These are phyloP conservation scores for Gambelia wislizenii DNA, from an alignment of 2,797 vertebrate species.

Conservation along the genomic window DNA sequence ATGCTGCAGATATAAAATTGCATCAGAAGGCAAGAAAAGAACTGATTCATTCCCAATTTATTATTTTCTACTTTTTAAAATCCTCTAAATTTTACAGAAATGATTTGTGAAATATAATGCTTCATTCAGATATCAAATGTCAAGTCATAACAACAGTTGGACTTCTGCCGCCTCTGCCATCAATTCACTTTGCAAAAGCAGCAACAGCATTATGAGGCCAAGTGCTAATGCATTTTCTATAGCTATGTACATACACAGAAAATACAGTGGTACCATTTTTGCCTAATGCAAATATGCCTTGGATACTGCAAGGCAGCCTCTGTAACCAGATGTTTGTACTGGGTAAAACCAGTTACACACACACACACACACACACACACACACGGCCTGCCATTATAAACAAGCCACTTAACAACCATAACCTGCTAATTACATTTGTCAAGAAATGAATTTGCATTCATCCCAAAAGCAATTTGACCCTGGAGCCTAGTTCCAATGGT, in stretches of 20 bases:
- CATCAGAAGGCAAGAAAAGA: not conserved
- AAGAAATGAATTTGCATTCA: constrained; percentile 33
- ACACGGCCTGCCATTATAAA: not conserved
- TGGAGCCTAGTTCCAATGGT: not conserved
- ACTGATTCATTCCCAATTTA: not conserved
- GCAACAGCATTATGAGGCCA: constrained; percentile 1
- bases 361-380: no score
- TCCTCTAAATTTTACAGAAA: not conserved
- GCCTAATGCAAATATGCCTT: constrained; percentile 9
- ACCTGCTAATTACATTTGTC: not conserved
- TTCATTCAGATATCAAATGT: constrained; percentile 18
- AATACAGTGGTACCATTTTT: not conserved
- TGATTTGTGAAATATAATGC: not conserved
- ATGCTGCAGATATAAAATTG: not conserved
- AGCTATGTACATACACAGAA: not conserved
- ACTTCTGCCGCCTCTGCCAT: constrained; percentile 16
- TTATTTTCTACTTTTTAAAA: not conserved
- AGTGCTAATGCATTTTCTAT: not conserved
- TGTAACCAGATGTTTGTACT: not conserved
- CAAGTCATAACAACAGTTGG: constrained; percentile 5
- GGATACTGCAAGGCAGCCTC: not conserved
- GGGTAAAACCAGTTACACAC: not conserved
- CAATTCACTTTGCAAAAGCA: constrained; percentile 17
- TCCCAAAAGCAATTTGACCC: constrained; percentile 2
- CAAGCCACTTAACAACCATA: not conserved